phyloP scores from a whole-genome alignment of 2,113 vertebrate genomes.

The Hyperopisus bebe region DNA sequence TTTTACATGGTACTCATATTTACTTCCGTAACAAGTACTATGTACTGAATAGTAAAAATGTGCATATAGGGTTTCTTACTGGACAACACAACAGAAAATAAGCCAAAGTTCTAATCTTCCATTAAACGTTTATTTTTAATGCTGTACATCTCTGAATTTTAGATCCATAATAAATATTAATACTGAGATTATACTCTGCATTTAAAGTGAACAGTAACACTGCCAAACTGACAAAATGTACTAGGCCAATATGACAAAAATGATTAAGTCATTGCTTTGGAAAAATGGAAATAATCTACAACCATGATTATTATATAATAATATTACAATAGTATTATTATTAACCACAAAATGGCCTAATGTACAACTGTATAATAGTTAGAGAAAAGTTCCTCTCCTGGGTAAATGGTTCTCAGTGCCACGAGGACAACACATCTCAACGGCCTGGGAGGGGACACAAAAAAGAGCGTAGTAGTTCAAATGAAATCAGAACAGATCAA shows the following conservation, averaged over 20 bases:
- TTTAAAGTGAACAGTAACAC: not conserved
- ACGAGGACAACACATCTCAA: slow-evolving; percentile 81
- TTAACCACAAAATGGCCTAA: slow-evolving; percentile 36
- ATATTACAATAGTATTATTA: not conserved
- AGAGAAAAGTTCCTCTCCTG: slow-evolving; percentile 87
- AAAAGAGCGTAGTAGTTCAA: not conserved
- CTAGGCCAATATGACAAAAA: not conserved
- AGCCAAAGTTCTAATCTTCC: not conserved
- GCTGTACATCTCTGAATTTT: not conserved
- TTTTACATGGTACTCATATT: not conserved
- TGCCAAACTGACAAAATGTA: not conserved
- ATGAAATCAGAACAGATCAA: not conserved
- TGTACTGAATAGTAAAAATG: not conserved
- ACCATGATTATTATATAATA: not conserved
- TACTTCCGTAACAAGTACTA: not conserved
- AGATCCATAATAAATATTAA: not conserved
- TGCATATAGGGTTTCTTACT: not conserved
- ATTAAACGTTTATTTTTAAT: not conserved
- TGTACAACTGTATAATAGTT: slow-evolving; percentile 89
- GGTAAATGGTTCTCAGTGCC: slow-evolving; percentile 70
- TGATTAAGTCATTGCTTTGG: not conserved
- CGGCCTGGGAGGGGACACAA: slow-evolving; percentile 49
- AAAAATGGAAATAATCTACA: not conserved
- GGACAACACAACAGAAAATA: not conserved
- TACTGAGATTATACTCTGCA: not conserved